Evolutionary conservation across 2,888 invertebrate genomes (phyloP).

Genomic region (Euclidia mi): DNA sequence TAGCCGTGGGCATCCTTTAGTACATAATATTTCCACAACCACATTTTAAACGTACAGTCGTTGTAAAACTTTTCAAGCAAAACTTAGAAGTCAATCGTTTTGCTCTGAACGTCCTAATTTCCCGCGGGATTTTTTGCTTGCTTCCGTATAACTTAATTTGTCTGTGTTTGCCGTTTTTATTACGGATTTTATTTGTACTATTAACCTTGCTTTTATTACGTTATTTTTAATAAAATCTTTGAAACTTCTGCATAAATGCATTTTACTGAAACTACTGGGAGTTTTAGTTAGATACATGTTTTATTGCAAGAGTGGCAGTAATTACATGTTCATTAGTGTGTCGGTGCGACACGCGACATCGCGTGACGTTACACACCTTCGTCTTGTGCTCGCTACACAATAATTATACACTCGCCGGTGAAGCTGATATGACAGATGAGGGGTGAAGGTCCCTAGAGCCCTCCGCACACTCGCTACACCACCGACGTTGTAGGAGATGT

Average conservation of each 20-base stretch:
- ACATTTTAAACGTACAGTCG: no score
- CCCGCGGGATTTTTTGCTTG: constrained; percentile 28
- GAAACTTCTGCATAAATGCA: no score
- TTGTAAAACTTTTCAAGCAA: constrained; percentile 13
- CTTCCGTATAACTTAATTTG: constrained; percentile 18
- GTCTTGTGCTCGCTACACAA: constrained; percentile 68
- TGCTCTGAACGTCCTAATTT: constrained; percentile 28
- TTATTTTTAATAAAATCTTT: not conserved
- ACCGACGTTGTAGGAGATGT: no score
- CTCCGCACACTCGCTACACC: not conserved
- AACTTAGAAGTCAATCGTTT: constrained; percentile 22
- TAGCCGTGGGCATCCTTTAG: no score
- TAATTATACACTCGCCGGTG: constrained; percentile 66
- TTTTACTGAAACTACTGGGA: no score
- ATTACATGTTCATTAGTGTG: constrained; percentile 85
- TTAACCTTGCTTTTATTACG: not conserved
- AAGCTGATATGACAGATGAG: constrained; percentile 64
- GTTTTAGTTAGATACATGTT: no score
- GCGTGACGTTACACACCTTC: constrained; percentile 72
- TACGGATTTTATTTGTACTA: constrained; percentile 3
- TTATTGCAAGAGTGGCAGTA: constrained; percentile 77
- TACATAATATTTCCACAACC: no score
- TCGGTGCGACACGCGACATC: constrained; percentile 78
- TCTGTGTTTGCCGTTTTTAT: constrained; percentile 12
- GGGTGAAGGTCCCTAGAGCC: constrained; percentile 15